Conservation (phyloP, 2,113 vertebrate species). For the Chlorodrepanis virens region DNA sequence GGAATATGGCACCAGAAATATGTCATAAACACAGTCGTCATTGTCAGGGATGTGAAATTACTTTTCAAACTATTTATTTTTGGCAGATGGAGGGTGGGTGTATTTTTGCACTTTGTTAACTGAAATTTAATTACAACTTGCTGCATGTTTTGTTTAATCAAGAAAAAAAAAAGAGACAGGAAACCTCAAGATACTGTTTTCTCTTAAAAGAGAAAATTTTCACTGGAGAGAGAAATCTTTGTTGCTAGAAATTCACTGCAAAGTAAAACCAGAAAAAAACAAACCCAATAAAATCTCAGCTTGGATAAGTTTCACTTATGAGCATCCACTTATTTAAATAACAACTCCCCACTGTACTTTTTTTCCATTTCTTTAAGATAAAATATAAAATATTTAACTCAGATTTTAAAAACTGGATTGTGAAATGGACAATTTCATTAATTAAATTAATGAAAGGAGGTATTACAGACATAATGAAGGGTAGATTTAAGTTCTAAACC, state of each 20-base stretch:
- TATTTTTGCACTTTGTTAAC: constrained; percentile 59
- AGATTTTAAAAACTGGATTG: background rate
- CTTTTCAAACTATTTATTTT: constrained; percentile 65
- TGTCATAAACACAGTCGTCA: constrained; percentile 67
- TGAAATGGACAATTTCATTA: background rate
- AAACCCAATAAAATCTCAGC: background rate
- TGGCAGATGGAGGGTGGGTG: constrained; percentile 49
- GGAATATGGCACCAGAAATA: constrained; percentile 54
- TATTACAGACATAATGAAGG: background rate
- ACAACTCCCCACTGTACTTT: background rate
- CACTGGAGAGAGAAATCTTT: background rate
- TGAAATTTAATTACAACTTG: constrained; percentile 52
- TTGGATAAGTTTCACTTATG: background rate
- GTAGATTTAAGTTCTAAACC: background rate
- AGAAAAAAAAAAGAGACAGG: background rate
- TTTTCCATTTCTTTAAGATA: background rate
- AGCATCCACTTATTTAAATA: background rate
- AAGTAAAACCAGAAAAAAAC: constrained; percentile 1
- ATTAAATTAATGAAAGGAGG: background rate
- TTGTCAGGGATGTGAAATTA: constrained; percentile 67
- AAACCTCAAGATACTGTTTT: constrained; percentile 16
- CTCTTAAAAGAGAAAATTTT: constrained; percentile 15
- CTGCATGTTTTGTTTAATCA: constrained; percentile 41
- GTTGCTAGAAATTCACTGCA: background rate
- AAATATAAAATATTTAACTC: background rate